phyloP scores from a whole-genome alignment of 2,888 invertebrate genomes.

The Adelognathus sp. region DNA sequence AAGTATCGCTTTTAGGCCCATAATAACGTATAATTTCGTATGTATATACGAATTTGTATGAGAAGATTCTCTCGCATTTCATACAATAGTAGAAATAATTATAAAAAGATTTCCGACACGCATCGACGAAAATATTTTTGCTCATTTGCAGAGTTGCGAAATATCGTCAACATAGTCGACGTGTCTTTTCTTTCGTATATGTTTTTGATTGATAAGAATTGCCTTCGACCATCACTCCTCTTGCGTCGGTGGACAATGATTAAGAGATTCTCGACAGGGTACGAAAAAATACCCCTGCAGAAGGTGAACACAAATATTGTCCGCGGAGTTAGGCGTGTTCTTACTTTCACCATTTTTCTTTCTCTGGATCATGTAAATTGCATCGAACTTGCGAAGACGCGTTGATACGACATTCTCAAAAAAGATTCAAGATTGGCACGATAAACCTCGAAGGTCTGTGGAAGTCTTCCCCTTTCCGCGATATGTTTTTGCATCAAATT shows the following conservation, averaged over 20 bases:
- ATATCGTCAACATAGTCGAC: background rate
- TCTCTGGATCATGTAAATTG: background rate
- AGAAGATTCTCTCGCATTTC: background rate
- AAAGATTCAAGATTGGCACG: background rate
- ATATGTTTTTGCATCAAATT: slow-evolving; percentile 35
- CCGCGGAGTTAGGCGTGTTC: background rate
- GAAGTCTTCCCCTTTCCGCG: slow-evolving; percentile 30
- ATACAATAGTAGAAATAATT: background rate
- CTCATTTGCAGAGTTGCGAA: background rate
- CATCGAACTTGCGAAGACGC: background rate
- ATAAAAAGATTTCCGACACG: background rate
- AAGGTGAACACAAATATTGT: background rate
- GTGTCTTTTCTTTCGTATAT: background rate
- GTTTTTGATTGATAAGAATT: background rate
- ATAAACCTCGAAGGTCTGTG: slow-evolving; percentile 1
- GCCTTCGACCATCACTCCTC: background rate
- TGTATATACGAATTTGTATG: background rate
- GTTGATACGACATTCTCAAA: background rate
- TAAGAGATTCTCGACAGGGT: background rate
- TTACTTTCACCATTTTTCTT: background rate
- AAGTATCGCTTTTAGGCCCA: slow-evolving; percentile 5
- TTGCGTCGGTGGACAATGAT: background rate
- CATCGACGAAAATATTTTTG: background rate
- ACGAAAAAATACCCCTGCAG: background rate
- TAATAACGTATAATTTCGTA: background rate